Percentiles rank a stretch among this genome's conserved stretches.
These are phyloP conservation scores for Abrostola triplasia DNA, from an alignment of 2,888 invertebrate species.

Conservation along the genomic window DNA sequence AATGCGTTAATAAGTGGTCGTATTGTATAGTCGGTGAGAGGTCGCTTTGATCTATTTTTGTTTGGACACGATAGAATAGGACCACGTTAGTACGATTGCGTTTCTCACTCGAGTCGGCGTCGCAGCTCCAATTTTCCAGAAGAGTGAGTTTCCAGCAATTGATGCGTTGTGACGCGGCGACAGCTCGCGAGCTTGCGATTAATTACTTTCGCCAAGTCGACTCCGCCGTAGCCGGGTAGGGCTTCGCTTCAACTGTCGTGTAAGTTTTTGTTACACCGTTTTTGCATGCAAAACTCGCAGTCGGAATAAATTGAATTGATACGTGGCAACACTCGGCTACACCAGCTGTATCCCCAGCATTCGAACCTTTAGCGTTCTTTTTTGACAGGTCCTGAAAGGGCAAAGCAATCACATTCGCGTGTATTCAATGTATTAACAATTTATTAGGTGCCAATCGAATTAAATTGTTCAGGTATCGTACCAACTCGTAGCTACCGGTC, in stretches of 20 bases:
- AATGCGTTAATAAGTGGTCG: slow-evolving; percentile 42
- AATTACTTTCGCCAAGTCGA: slow-evolving; percentile 83
- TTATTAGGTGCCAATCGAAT: slow-evolving; percentile 11
- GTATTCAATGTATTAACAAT: slow-evolving; percentile 20
- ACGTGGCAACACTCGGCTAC: slow-evolving; percentile 49
- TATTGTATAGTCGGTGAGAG: slow-evolving; percentile 32
- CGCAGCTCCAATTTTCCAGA: slow-evolving; percentile 83
- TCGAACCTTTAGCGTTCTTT: slow-evolving; percentile 33
- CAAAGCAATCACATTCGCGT: slow-evolving; percentile 8
- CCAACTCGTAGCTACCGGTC: background rate
- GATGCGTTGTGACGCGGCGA: slow-evolving; percentile 84
- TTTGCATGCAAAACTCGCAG: slow-evolving; percentile 63
- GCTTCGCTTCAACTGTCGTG: slow-evolving; percentile 78
- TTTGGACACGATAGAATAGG: slow-evolving; percentile 44
- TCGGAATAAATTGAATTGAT: slow-evolving; percentile 59
- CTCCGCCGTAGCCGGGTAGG: slow-evolving; percentile 69
- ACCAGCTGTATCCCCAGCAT: slow-evolving; percentile 33
- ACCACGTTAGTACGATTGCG: slow-evolving; percentile 63
- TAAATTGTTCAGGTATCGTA: background rate
- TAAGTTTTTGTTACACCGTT: slow-evolving; percentile 75
- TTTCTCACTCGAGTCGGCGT: slow-evolving; percentile 75
- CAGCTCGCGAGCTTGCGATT: slow-evolving; percentile 78
- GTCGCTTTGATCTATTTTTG: slow-evolving; percentile 55
- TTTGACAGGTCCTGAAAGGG: slow-evolving; percentile 36
- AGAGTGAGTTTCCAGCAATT: slow-evolving; percentile 75